Evolutionary conservation across 2,113 vertebrate genomes (phyloP).

Genomic region (Desmodus rotundus): DNA sequence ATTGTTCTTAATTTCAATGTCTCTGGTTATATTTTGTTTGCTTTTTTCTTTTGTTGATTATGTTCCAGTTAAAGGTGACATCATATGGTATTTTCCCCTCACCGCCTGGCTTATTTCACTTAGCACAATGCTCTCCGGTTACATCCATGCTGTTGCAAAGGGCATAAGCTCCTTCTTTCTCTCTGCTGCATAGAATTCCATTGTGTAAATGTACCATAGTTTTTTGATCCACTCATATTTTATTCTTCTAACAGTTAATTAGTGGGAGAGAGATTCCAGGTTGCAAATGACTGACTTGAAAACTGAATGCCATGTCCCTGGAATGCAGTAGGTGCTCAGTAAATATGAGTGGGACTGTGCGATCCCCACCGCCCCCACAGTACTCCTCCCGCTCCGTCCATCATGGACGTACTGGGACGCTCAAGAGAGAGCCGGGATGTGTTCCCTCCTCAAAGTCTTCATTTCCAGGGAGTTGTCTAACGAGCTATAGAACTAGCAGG

Average conservation of each 20-base stretch:
- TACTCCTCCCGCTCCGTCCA: background rate
- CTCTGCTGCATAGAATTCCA: too few relatives aligned
- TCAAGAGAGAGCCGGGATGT: background rate
- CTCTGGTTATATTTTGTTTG: too few relatives aligned
- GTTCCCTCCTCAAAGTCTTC: background rate
- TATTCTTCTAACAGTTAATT: slow-evolving; percentile 35
- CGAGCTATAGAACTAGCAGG: background rate
- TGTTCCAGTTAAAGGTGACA: too few relatives aligned
- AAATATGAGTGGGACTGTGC: background rate
- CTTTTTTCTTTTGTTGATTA: too few relatives aligned
- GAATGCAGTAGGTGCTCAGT: background rate
- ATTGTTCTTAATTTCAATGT: too few relatives aligned
- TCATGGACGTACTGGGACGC: background rate
- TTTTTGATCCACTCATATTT: too few relatives aligned
- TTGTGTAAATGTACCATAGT: too few relatives aligned
- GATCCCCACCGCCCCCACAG: background rate
- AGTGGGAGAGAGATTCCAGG: background rate
- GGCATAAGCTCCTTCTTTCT: too few relatives aligned
- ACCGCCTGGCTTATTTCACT: too few relatives aligned
- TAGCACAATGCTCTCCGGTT: too few relatives aligned
- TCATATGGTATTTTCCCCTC: too few relatives aligned
- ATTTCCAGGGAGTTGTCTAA: background rate
- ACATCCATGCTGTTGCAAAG: too few relatives aligned
- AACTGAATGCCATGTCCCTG: background rate
- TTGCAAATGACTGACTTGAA: background rate